Base-by-base conservation (phyloP, 2,888 invertebrate species). In the Branchipolynoe longqiensis region DNA sequence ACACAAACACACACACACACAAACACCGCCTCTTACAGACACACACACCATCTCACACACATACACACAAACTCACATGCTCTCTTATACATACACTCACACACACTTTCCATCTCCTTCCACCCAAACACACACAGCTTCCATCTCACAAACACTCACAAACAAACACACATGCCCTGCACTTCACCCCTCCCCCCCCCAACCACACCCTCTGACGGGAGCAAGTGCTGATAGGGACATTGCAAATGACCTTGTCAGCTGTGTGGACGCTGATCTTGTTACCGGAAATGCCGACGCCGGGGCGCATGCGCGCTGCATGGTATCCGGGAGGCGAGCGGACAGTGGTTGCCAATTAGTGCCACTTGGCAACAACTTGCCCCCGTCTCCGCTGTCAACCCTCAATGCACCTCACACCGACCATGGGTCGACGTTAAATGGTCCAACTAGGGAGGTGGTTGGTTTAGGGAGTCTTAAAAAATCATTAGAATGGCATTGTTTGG, bases 341-440 rank as follows among this genome's bases (percentile, higher is more conserved):
- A 69, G 69, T 69, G 69, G 69, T 22, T n/a, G 69, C 69, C 69
- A 69, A 69, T 69, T 69, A 69, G 69, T 38, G 36, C n/a, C 36
- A 25, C 14, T 38, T 69, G n/a, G 14, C 69, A n/a, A 69, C 69
- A 14, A 33, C 4, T 22, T 6, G 14, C 33, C 38, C 18, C 38
- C n/a, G 69, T 36, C 69, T 36, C 18, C 69, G 22, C 38, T 22
- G 22, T 69, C 69, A 2, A 3, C 6, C 64, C 25, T n/a, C 59
- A 59, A 12, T 25, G 33, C 64, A 4, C 8, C 64, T 22, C 8
- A 4, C 64, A 28, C 31, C 8, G 28, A 28, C 33, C 64, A 18
- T 4, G 58, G 58, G n/a, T n/a, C 58, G 58, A n/a, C n/a, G n/a
- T n/a, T n/a, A n/a, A n/a, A n/a, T n/a, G n/a, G n/a, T n/a, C n/a